Base-by-base conservation (phyloP, 2,888 invertebrate genomes). In the Eupithecia subfuscata region DNA sequence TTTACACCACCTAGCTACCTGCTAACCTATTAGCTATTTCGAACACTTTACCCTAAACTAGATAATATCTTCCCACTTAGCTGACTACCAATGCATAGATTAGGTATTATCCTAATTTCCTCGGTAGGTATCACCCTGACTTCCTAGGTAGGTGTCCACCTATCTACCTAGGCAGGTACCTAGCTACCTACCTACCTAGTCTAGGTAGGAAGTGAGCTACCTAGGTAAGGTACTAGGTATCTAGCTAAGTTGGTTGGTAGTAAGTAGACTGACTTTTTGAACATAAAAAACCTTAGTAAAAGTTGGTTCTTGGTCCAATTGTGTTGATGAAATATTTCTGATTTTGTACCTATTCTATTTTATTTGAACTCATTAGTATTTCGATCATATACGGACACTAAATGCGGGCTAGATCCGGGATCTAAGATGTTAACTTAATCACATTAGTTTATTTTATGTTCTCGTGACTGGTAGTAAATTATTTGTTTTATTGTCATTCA, bases 341-440 rank as follows among this genome's bases (percentile, higher is more conserved):
- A 48, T 63, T 1, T 63, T 30, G 30, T 48, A 45, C 14, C 2
- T 60, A 63, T 43, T 71, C 16, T 69, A 48, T 30, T 71, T 60
- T 34, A 18, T 68, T 73, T 70, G 64, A 68, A 34, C 80, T 83
- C 81, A 82, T 84, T 81, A 76, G 79, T 81, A 84, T 80, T 80
- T 69, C 65, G 64, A 67, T 76, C 80, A 74, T 75, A 71, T 56
- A 45, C 70, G 12, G 71, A 69, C 60, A 70, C 70, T 79, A 75
- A 77, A 72, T 70, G 73, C 68, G 40, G 71, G 30, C 34, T 74
- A 65, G 74, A 75, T 80, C 80, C 78, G 80, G 79, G 78, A 80
- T 82, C 82, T 82, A 81, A 81, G 80, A 80, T 76, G 76, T 74
- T 75, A 73, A 70, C 48, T 74, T 64, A 64, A 56, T 12, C 56